These are phyloP conservation scores for Lepidurus packardi DNA, from an alignment of 1,140 invertebrate genomes.

Conservation along the genomic window DNA sequence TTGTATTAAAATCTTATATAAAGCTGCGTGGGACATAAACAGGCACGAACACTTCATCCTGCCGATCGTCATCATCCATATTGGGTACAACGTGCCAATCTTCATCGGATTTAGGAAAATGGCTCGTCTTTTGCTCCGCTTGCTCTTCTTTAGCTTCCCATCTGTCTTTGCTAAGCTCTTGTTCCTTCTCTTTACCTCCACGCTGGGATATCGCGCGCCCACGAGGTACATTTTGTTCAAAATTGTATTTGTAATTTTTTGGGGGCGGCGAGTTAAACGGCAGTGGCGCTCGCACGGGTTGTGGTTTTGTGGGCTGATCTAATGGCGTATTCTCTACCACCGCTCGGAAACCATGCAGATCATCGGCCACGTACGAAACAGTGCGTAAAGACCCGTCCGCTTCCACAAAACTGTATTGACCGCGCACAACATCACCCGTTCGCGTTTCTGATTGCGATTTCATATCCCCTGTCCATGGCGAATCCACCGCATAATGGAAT, in stretches of 20 bases:
- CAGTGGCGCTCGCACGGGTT: neutral
- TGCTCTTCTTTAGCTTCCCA: neutral
- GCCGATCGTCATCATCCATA: neutral
- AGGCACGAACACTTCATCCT: neutral
- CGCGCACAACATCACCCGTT: conserved; percentile 28
- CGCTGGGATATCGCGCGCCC: neutral
- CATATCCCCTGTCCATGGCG: conserved; percentile 17
- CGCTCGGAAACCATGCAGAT: conserved; percentile 35
- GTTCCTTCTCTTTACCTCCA: neutral
- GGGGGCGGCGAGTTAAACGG: neutral
- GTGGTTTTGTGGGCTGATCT: neutral
- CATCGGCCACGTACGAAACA: conserved; percentile 38
- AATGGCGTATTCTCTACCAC: conserved; percentile 2
- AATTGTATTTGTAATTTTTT: neutral
- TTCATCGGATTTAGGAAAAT: conserved; percentile 8
- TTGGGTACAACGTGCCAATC: neutral
- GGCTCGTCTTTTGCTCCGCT: neutral
- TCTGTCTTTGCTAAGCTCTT: neutral
- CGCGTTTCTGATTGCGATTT: conserved; percentile 22
- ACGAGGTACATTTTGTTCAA: neutral
- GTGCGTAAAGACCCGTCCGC: conserved; percentile 35
- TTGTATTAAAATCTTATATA: conserved; percentile 2
- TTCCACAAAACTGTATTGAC: conserved; percentile 37
- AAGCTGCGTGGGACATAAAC: neutral
- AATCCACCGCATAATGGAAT: conserved; percentile 23